These are phyloP conservation scores for Pogonocherus hispidulus DNA, from an alignment of 2,888 invertebrate genomes.

Conservation along the genomic window DNA sequence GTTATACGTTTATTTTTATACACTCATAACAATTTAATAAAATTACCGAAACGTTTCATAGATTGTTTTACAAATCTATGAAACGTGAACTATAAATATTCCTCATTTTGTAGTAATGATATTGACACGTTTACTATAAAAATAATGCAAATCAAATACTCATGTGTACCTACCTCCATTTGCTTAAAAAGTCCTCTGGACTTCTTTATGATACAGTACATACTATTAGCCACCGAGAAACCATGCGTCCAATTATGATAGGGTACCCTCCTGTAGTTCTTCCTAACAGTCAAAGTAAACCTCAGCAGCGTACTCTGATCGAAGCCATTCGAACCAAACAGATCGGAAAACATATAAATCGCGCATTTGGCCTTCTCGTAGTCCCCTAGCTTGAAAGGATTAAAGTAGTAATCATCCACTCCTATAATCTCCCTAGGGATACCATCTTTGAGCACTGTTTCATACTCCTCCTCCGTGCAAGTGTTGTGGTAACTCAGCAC, in stretches of 20 bases:
- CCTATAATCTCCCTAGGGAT: constrained; percentile 59
- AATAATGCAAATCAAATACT: too few species aligned
- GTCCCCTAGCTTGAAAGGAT: constrained; percentile 79
- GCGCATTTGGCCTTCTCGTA: constrained; percentile 81
- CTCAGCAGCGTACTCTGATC: constrained; percentile 78
- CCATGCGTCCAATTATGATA: constrained; percentile 93
- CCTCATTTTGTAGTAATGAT: too few species aligned
- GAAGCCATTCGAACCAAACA: constrained; percentile 78
- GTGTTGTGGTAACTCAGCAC: constrained; percentile 88
- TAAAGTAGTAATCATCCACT: constrained; percentile 78
- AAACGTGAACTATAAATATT: too few species aligned
- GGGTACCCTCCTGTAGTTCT: constrained; percentile 86
- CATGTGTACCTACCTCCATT: constrained; percentile 74
- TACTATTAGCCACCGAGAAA: constrained; percentile 88
- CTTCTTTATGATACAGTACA: constrained; percentile 81
- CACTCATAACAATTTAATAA: too few species aligned
- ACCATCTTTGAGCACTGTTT: constrained; percentile 55
- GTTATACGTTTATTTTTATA: too few species aligned
- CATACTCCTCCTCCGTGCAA: constrained; percentile 79
- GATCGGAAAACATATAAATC: constrained; percentile 80
- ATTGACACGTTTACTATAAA: too few species aligned
- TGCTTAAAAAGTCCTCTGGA: constrained; percentile 70
- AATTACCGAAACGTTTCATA: too few species aligned
- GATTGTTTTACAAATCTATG: too few species aligned
- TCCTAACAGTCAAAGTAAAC: constrained; percentile 85